Evolutionary conservation across 2,888 invertebrate genomes (phyloP), one percentile per base, ranked within the genome.

Genomic region (Caenorhabditis panamensis): DNA sequence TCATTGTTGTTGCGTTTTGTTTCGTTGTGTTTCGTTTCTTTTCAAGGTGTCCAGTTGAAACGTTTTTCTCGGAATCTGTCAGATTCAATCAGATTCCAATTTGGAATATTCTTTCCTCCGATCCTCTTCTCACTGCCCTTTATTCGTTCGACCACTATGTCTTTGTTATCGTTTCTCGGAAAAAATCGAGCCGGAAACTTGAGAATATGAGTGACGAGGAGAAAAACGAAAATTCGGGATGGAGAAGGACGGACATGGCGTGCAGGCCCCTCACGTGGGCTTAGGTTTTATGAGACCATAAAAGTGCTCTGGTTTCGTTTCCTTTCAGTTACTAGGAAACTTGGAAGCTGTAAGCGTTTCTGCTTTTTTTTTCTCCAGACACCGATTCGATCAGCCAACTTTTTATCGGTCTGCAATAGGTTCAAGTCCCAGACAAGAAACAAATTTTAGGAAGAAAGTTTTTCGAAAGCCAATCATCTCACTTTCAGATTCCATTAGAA

Each of bases 401-500:
- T 69, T 37, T 11, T 51, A 59, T 59, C 58, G 56, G 47, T 68
- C 37, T 18, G 24, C 37, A 26, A n/a, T 13, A 61, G 53, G 31
- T 54, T 41, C 51, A 37, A 20, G 41, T 13, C 41, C 2, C 41
- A 41, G 41, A 1, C 22, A 31, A 64, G 51, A 31, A 51, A 64
- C 16, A 16, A 24, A 36, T 37, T 37, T 64, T 51, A 49, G 22
- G 28, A 9, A 31, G 31, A 41, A 41, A 41, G 41, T 28, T 64
- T 20, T 63, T 47, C 28, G n/a, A 26, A 5, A 53, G 51, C 56
- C 75, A 75, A 75, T 66, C 66, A 75, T 67, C 75, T 75, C 66
- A 75, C 75, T 75, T 75, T 66, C 75, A 75, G 75, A 75, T 67
- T 75, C 66, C 54, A 75, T 75, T 66, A 75, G 44, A 66, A 66